Evolutionary conservation across 2,113 vertebrate species (phyloP).

Genomic region (Pycnonotus jocosus): DNA sequence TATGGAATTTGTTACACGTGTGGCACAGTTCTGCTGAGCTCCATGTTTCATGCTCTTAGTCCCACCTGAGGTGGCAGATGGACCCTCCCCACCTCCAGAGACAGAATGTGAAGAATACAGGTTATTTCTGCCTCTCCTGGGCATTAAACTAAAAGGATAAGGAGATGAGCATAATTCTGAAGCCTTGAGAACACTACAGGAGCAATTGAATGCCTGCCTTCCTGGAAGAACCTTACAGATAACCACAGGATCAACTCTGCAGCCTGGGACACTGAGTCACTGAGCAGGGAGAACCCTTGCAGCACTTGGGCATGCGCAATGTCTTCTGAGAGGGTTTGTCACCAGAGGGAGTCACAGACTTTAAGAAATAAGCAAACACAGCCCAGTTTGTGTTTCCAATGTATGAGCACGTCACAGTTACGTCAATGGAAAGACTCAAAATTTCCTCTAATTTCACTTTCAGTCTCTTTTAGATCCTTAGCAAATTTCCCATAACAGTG

Average conservation of each 20-base stretch:
- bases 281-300: neutral
- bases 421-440: slow-evolving; percentile 1
- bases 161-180: neutral
- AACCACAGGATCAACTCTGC: neutral
- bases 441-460: slow-evolving; percentile 12
- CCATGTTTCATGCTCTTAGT: neutral
- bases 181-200: neutral
- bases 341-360: slow-evolving; percentile 21
- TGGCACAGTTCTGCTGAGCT: neutral
- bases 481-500: neutral
- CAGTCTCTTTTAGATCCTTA: neutral
- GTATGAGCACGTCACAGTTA: accelerated
- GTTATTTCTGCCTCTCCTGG: neutral
- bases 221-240: neutral
- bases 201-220: neutral
- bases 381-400: neutral
- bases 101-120: neutral
- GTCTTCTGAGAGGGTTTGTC: neutral
- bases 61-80: neutral
- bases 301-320: neutral
- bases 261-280: neutral
- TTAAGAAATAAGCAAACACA: neutral
- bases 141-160: neutral
- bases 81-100: neutral
- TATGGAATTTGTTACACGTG: neutral